Conservation (phyloP, 2,888 invertebrate species). For the Heliconius aoede region DNA sequence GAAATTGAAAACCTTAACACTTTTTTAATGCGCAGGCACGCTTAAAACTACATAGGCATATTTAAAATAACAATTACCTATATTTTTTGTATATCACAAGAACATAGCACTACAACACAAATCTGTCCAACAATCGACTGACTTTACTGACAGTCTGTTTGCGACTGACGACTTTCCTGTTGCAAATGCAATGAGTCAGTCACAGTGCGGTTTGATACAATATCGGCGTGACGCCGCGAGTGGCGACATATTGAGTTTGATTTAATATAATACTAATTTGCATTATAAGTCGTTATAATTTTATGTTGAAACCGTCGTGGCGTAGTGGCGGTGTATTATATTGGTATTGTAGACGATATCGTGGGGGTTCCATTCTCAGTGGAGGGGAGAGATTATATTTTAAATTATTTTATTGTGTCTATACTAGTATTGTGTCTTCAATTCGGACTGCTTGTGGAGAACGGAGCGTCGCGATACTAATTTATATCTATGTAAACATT, state of each 20-base stretch:
- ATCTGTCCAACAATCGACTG: background rate
- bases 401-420: background rate
- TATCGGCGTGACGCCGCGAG: background rate
- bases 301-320: background rate
- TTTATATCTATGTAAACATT: no score
- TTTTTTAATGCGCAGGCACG: background rate
- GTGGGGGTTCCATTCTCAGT: background rate
- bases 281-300: constrained; percentile 1
- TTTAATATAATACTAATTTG: background rate
- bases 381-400: background rate
- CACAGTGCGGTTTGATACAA: constrained; percentile 15
- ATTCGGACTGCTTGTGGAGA: no score
- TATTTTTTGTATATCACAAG: background rate
- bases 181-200: constrained; percentile 7
- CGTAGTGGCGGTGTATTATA: background rate
- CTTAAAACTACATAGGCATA: background rate
- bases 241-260: background rate
- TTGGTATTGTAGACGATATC: background rate
- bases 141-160: constrained; percentile 11
- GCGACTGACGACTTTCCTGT: constrained; percentile 18
- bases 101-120: background rate
- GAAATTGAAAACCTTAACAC: background rate
- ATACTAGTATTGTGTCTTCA: background rate
- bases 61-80: background rate
- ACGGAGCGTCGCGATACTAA: no score